Base-by-base conservation (phyloP, 2,888 invertebrate genomes). In the Neoitamus cyanurus region DNA sequence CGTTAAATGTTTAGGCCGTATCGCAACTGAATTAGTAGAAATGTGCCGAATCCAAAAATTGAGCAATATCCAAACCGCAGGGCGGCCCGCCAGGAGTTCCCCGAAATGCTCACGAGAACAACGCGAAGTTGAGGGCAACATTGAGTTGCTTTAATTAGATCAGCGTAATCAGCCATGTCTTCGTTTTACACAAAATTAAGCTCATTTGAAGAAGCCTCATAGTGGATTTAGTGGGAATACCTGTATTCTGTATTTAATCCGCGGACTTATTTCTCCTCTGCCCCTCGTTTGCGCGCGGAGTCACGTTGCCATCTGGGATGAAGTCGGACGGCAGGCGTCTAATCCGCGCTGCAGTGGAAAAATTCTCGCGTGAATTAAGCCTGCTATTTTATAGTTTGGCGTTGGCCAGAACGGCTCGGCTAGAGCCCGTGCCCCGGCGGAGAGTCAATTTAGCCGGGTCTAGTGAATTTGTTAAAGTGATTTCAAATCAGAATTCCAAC, bases 171-270 rank as follows among this genome's bases (percentile, higher is more conserved):
- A 25, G 9, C 58, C 58, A 11, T 30, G 58, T 68, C 80, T 68
- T 68, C 31, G 30, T 42, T 83, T 72, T 83, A 46, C 72, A 70
- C 83, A 46, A 72, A 83, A 83, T 72, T 83, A 83, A 83, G 83
- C 72, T 72, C 72, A 72, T 83, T 83, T 72, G 83, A 15, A 11
- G 72, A 70, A 72, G 83, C 72, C 83, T 46, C 15, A 72, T 30
- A 72, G 11, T 15, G 25, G 72, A 83, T 69, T 83, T 28, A 20
- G 31, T 31, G 34, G 34, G 15, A 48, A 68, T 80, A 11, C 58
- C 34, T 80, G 34, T 34, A 15, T 58, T n/a, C 34, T 80, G 34
- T 34, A 15, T 58, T n/a, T 80, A 80, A 48, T 48, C 15, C 58
- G 58, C 13, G 46, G 28, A 42, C 31, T 73, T 36, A 34, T 34